Evolutionary conservation across 2,113 vertebrate genomes (phyloP), one percentile per base, ranked within the genome.

Genomic region (Pterocles orientalis): DNA sequence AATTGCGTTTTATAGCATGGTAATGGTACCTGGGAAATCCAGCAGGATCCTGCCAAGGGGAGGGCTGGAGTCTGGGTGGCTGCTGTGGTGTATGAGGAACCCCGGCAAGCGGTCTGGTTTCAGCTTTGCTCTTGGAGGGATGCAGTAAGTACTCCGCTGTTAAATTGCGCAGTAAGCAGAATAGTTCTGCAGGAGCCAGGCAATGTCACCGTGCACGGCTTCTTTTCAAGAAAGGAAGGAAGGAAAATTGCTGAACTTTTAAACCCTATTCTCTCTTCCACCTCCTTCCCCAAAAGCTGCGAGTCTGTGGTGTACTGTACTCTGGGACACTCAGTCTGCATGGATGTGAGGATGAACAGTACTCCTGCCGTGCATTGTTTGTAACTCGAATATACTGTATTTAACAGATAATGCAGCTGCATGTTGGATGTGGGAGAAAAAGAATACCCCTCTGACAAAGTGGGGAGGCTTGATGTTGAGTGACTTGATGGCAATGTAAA

Each of bases 151-250:
- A 12, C 39, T 65, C 18, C 2, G 62, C 66, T 78, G 7, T 50
- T 41, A 50, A 48, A 26, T 4, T 20, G 41, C 72, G 36, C 50
- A 47, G 73, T 12, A 53, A 45, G 48, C 28, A 51, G 28, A 65
- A 11, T 66, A 25, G 75, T 53, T 92, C 28, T 57, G 17, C 18
- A 21, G 53, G 57, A 78, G 43, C 21, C 18, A 19, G 57, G 53
- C 20, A 3, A 1, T 29, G 16, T 47, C 60, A 34, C 54, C 1
- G 1, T 12, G 28, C n/a, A 16, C 0, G 0, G 21, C 69, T 70
- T 3, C 64, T 51, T 31, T 7, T 39, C 20, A 36, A 34, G n/a
- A 16, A 60, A 78, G 41, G 18, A 51, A 64, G 82, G 43, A 71
- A 71, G 57, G 5, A 75, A 18, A 82, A 66, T 3, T 21, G 26